Percentiles rank a stretch among this genome's conserved stretches.
These are phyloP conservation scores for Motacilla tschutschensis DNA, from an alignment of 2,113 vertebrate species.

Conservation along the genomic window DNA sequence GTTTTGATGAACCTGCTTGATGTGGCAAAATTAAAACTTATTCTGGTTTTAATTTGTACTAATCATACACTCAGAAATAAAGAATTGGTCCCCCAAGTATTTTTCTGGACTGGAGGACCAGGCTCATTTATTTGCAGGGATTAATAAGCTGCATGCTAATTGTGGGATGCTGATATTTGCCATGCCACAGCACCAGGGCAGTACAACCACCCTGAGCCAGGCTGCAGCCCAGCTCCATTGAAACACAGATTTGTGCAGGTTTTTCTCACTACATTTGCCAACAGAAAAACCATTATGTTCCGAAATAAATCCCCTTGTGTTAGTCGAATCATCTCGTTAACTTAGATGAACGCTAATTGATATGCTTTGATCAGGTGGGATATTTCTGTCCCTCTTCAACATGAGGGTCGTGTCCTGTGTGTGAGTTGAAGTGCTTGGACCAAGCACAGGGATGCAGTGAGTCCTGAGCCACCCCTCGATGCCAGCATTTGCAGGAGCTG, in stretches of 20 bases:
- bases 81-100: constrained; percentile 53
- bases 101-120: constrained; percentile 40
- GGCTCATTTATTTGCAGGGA: not conserved
- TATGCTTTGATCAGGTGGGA: not conserved
- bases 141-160: constrained; percentile 33
- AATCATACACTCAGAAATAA: constrained; percentile 49
- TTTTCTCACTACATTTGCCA: not conserved
- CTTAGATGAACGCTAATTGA: not conserved
- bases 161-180: not conserved
- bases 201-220: accelerated
- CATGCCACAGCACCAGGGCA: not conserved
- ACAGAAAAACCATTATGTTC: not conserved
- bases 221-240: not conserved
- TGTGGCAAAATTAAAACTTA: constrained; percentile 42
- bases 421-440: not conserved
- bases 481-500: accelerated
- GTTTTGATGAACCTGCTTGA: constrained; percentile 28
- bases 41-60: constrained; percentile 60
- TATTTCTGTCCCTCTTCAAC: not conserved
- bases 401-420: not conserved
- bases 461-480: not conserved
- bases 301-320: not conserved
- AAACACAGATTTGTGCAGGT: not conserved
- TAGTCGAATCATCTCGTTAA: not conserved
- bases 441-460: accelerated